Conservation (phyloP, 2,888 invertebrate genomes). For the Athalia circularis region DNA sequence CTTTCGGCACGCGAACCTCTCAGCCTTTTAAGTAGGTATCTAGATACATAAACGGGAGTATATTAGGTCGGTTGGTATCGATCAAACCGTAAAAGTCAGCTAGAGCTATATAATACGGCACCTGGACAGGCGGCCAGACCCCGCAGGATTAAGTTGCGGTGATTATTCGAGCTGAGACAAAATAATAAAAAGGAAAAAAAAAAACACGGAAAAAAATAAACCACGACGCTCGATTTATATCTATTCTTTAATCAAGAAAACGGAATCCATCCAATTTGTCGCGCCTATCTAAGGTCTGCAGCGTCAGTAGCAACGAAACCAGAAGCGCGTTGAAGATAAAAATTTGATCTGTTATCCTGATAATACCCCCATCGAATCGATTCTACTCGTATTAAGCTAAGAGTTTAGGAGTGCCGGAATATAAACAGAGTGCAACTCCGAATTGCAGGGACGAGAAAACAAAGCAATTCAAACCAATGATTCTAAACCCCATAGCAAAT, state of each 20-base stretch:
- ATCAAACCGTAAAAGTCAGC: slow-evolving; percentile 35
- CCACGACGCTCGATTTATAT: slow-evolving; percentile 16
- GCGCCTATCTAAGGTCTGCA: neutral
- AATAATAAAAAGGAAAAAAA: neutral
- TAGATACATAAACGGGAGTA: neutral
- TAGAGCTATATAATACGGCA: neutral
- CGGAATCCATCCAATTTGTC: slow-evolving; percentile 31
- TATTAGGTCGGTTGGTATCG: slow-evolving; percentile 11
- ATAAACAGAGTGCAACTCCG: neutral
- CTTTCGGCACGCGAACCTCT: slow-evolving; percentile 4
- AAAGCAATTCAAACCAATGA: too few species aligned
- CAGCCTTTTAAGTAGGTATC: slow-evolving; percentile 8
- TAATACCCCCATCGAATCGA: slow-evolving; percentile 12
- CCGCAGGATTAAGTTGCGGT: neutral
- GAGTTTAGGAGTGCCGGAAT: neutral
- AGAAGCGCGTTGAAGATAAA: neutral
- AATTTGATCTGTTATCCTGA: slow-evolving; percentile 21
- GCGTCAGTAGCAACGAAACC: neutral
- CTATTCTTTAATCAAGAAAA: slow-evolving; percentile 25
- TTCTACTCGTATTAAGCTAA: neutral
- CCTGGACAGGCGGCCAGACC: neutral
- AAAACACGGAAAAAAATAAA: neutral
- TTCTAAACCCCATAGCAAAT: neutral
- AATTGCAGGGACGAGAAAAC: neutral
- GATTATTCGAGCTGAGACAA: slow-evolving; percentile 35